Base-by-base conservation (phyloP, 2,888 invertebrate species). In the Bedellia somnulentella region DNA sequence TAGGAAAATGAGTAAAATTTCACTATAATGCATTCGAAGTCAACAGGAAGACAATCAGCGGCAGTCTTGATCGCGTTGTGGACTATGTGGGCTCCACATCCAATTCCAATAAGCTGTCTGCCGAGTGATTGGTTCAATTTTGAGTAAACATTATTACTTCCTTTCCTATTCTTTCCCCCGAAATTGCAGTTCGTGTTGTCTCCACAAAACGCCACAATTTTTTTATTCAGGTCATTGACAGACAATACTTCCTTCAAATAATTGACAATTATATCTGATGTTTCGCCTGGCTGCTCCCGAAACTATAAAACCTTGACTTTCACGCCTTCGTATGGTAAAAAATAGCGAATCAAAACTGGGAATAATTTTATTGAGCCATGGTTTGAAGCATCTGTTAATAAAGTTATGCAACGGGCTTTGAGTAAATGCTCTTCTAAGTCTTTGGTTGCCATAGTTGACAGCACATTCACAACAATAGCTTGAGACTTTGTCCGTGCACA, bases 301-400 rank as follows among this genome's bases (percentile, higher is more conserved):
- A 24, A 24, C 18, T 45, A 40, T 38, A 45, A 41, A 40, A 44
- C 37, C 34, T 43, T 45, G 14, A 42, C 39, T 40, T 46, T 33
- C 33, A 42, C 39, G 30, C 43, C 41, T 39, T 14, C 38, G 37
- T 42, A 39, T 22, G 40, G 40, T 40, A 34, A 27, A 40, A 42
- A 44, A 43, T 35, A 40, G 16, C 37, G 41, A 30, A 44, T 36
- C 27, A 41, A 5, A 39, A 48, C 24, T 22, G 49, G 47, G 24
- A 35, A 52, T 42, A 51, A 35, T 44, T 54, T 54, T 23, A 36
- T 43, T 29, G 32, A 31, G 31, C 42, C 42, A 33, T 49, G 44
- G 36, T 52, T 50, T 42, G 45, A 53, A 35, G 49, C 48, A 33
- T 52, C 49, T n/a, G 29, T 43, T 38, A 40, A 32, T 22, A 45